Evolutionary conservation across 64 coral and sea anemone genomes (phyloP), one percentile per base, ranked within the genome.

Genomic region (Pocillopora damicornis): DNA sequence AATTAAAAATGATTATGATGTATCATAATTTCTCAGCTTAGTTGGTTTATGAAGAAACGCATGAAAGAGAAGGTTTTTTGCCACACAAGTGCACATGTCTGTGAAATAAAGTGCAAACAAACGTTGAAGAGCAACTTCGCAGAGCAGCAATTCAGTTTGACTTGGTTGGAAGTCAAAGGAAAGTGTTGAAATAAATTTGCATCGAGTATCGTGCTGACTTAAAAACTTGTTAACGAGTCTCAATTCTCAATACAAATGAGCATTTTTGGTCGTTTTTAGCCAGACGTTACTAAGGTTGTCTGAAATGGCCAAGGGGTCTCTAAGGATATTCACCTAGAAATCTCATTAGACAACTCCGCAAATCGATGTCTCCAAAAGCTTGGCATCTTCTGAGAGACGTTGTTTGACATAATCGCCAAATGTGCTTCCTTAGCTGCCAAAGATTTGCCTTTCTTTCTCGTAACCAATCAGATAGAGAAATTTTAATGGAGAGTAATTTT

Each of bases 401-500:
- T 73, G 81, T 15, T 4, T 85, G 81, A 85, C 81, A 73, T 37
- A 22, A n/a, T 66, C 65, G 45, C 58, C 13, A 85, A 69, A 2
- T 85, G 45, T 57, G 38, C 81, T 72, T 71, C 38, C 64, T 73
- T 51, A 72, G 64, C 22, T 66, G 37, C 20, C 81, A 42, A 72
- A 13, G 2, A 25, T 63, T 72, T 72, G 16, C 14, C 37, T 45
- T 56, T 85, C 72, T 85, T 65, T 13, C 12, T 58, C 12, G 56
- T 15, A 65, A 73, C 81, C 81, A 85, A 73, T 65, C 81, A 85
- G 38, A 85, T 42, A 15, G 37, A 13, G 37, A 58, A 73, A 25
- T 58, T 85, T 85, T 72, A 72, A 85, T 56, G 58, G 72, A 73
- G 63, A 85, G 69, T 58, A 73, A 58, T 72, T 71, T 73, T 85